These are phyloP conservation scores for Simalia tracyae DNA, from an alignment of 2,797 vertebrate genomes.

Conservation along the genomic window DNA sequence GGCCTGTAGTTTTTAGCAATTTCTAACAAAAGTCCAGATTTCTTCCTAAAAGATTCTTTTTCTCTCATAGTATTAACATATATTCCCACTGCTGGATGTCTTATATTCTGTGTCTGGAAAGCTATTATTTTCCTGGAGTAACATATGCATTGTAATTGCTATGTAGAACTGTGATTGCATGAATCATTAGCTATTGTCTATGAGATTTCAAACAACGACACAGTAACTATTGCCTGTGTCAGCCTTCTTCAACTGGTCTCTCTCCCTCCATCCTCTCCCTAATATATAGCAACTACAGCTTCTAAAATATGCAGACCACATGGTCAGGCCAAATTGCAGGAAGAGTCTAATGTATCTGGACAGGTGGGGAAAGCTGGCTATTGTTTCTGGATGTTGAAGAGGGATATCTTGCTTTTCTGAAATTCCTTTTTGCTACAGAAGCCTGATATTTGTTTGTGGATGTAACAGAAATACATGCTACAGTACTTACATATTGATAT, in stretches of 20 bases:
- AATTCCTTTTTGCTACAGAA: background rate
- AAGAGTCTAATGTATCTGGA: background rate
- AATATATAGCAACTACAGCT: background rate
- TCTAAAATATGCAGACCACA: background rate
- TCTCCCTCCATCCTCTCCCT: background rate
- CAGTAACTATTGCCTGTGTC: background rate
- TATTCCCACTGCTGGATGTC: background rate
- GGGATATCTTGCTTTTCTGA: background rate
- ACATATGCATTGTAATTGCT: slow-evolving; percentile 1
- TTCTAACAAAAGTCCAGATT: slow-evolving; percentile 9
- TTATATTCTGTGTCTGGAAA: slow-evolving; percentile 2
- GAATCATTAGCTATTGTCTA: background rate
- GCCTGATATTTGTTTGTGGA: background rate
- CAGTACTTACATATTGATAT: background rate
- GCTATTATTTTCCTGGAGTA: slow-evolving; percentile 10
- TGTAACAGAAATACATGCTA: background rate
- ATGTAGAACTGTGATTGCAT: background rate
- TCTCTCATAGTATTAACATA: background rate
- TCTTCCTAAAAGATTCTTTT: slow-evolving; percentile 5
- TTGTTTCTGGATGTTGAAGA: background rate
- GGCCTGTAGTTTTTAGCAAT: background rate
- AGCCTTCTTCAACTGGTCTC: background rate
- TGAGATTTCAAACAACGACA: background rate
- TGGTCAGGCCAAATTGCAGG: background rate
- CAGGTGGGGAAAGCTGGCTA: background rate